Evolutionary conservation across 2,888 invertebrate species (phyloP), one percentile per base, ranked within the genome.

Genomic region (Drosophila atroscutellata): DNA sequence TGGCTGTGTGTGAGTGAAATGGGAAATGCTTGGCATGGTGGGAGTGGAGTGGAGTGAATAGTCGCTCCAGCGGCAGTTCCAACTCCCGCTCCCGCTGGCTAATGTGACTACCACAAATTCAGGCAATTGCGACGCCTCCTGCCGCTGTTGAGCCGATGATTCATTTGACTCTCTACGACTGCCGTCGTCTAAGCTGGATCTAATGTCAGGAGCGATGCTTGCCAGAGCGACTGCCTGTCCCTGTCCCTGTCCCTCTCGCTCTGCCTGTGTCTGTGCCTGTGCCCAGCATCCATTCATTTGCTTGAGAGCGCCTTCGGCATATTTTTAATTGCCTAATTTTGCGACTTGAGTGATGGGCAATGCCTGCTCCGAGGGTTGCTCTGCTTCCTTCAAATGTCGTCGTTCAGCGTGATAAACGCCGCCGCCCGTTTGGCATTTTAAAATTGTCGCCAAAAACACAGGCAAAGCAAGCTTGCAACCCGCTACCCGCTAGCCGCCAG

Each of bases 261-360:
- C 18, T 26, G 49, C 26, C 26, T 36, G 3, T 2, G 45, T 13
- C 36, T 15, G 36, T 51, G 32, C 51, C 7, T 30, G n/a, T 37
- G 61, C 52, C 52, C 56, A 59, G 70, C 66, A 58, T 63, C 77
- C 80, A 80, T 82, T 77, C 86, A 90, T 89, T 89, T 87, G 80
- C 39, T 63, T 56, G 79, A 67, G 80, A 77, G 76, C 86, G 89
- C 92, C 91, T 91, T 89, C 88, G 92, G 92, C 92, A 92, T 91
- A 92, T 92, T 92, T 91, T 92, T 92, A 92, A 92, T 92, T 92
- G 92, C 92, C 92, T 92, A 92, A 92, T 92, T 92, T 92, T 85
- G 91, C 84, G 89, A 89, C 91, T 91, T 92, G 92, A 92, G 91
- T 90, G 91, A 92, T 90, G 92, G 90, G 80, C 77, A 72, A 69